Percentiles rank a stretch among this genome's conserved stretches.
Conservation (phyloP, 2,797 vertebrate species). For the Pipistrellus kuhlii region DNA sequence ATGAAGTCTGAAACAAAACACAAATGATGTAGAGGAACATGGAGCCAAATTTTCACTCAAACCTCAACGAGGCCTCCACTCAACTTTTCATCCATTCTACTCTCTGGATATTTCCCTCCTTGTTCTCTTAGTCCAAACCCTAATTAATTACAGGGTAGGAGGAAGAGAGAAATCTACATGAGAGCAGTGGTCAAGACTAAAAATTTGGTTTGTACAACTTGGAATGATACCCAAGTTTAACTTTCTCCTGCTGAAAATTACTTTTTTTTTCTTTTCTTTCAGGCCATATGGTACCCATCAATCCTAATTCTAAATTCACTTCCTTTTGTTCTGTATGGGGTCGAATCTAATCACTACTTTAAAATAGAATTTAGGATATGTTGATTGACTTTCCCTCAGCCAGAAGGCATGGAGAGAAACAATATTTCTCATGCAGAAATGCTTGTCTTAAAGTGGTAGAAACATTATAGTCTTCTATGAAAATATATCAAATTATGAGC, state of each 20-base stretch:
- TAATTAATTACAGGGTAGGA: constrained; percentile 59
- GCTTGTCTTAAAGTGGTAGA: constrained; percentile 36
- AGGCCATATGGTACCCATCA: constrained; percentile 66
- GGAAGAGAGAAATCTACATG: neutral
- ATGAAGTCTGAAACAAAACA: constrained; percentile 76
- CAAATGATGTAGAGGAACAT: constrained; percentile 66
- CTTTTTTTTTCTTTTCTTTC: neutral
- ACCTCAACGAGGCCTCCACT: constrained; percentile 55
- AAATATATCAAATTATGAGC: constrained; percentile 41
- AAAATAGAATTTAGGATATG: constrained; percentile 62
- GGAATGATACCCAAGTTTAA: constrained; percentile 50
- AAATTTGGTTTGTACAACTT: constrained; percentile 20
- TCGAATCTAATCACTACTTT: constrained; percentile 63
- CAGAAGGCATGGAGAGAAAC: constrained; percentile 56
- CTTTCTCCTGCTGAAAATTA: constrained; percentile 31
- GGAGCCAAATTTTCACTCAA: constrained; percentile 75
- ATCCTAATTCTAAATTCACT: constrained; percentile 60
- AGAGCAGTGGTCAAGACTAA: constrained; percentile 58
- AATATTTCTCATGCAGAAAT: constrained; percentile 56
- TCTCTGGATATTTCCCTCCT: neutral
- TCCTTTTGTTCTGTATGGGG: constrained; percentile 64
- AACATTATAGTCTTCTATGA: constrained; percentile 34
- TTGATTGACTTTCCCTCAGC: constrained; percentile 65
- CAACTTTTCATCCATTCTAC: constrained; percentile 28
- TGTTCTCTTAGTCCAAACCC: constrained; percentile 8